A percentile compares a stretch with the other conserved stretches of the same genome.
Evolutionary conservation across 2,888 invertebrate genomes (phyloP).

Genomic region (Trachelus iudaicus): DNA sequence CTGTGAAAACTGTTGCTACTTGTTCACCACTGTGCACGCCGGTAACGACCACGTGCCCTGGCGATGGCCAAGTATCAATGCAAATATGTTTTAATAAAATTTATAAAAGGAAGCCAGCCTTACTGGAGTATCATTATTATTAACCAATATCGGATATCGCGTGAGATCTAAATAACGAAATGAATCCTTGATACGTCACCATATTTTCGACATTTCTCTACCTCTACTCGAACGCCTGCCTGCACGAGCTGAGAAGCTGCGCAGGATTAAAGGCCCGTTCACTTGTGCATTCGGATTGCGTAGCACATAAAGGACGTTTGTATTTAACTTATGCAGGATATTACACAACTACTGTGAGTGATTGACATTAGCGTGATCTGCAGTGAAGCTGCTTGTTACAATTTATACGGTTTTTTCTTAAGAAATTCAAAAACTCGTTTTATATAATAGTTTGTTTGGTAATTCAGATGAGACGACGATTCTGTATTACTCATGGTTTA

Average conservation of each 20-base stretch:
- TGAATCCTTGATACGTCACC: neutral
- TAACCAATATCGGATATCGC: neutral
- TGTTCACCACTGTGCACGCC: neutral
- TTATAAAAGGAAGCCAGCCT: neutral
- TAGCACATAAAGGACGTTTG: neutral
- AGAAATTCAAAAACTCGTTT: neutral
- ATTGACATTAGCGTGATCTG: neutral
- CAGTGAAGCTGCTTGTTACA: neutral
- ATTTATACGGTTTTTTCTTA: neutral
- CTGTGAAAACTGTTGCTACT: neutral
- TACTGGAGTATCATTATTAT: neutral
- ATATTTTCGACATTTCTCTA: neutral
- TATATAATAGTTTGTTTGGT: neutral
- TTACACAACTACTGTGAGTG: neutral
- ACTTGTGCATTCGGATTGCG: neutral
- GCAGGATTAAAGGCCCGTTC: neutral
- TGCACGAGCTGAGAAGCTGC: neutral
- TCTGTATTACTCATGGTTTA: neutral
- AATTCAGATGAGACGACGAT: neutral
- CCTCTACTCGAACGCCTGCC: neutral
- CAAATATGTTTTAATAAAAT: neutral
- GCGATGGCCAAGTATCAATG: neutral
- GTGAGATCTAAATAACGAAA: neutral
- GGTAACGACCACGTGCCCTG: neutral
- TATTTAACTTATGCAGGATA: neutral